Evolutionary conservation across 2,797 vertebrate species (phyloP).

Genomic region (Moxostoma hubbsi): DNA sequence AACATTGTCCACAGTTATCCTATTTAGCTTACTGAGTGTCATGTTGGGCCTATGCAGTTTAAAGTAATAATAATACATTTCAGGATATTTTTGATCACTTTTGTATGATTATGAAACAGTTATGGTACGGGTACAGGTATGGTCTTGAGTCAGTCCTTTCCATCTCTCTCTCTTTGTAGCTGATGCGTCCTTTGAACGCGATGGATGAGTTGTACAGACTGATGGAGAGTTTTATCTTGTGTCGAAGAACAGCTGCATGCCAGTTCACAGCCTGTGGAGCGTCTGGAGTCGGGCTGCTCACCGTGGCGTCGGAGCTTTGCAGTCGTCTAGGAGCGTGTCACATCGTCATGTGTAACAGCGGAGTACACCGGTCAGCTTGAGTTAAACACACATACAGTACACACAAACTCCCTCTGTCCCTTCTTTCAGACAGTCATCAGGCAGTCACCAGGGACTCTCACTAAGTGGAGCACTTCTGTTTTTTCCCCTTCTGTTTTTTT

Average conservation of each 20-base stretch:
- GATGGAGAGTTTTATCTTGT: slow-evolving; percentile 90
- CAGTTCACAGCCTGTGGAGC: slow-evolving; percentile 91
- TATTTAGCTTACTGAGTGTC: too few relatives aligned
- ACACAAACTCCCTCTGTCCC: slow-evolving; percentile 6
- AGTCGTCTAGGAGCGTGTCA: slow-evolving; percentile 92
- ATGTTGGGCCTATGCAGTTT: too few relatives aligned
- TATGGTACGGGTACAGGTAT: too few relatives aligned
- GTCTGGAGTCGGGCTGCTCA: slow-evolving; percentile 91
- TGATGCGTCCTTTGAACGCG: slow-evolving; percentile 93
- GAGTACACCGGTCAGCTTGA: slow-evolving; percentile 90
- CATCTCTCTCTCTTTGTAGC: slow-evolving; percentile 67
- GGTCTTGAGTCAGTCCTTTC: background rate
- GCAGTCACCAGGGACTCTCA: slow-evolving; percentile 4
- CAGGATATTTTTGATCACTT: background rate
- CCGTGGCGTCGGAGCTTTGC: slow-evolving; percentile 91
- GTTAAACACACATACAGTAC: slow-evolving; percentile 14
- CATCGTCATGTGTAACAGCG: slow-evolving; percentile 97
- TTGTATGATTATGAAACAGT: too few relatives aligned
- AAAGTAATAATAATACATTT: too few relatives aligned
- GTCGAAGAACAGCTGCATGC: slow-evolving; percentile 89
- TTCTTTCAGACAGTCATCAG: slow-evolving; percentile 12
- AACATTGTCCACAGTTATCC: too few relatives aligned
- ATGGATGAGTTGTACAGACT: slow-evolving; percentile 94
- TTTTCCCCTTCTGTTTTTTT: slow-evolving; percentile 8
- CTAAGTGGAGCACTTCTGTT: slow-evolving; percentile 23